phyloP scores from a whole-genome alignment of 2,113 vertebrate species.

The Scopus umbretta region DNA sequence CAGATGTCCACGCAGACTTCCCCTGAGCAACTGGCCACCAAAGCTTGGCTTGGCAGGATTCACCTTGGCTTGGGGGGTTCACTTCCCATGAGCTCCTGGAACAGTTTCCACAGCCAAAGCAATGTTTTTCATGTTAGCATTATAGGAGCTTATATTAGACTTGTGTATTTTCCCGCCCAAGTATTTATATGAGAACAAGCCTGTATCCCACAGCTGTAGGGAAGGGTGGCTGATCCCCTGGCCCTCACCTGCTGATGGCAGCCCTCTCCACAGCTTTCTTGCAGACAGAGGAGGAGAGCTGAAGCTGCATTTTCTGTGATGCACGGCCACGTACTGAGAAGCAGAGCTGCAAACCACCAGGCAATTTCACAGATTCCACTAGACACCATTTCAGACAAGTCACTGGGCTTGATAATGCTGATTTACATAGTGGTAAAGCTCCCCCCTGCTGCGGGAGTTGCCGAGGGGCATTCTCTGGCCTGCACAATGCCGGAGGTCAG shows the following conservation, averaged over 20 bases:
- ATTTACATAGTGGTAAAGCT: conserved; percentile 3
- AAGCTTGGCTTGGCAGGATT: background rate
- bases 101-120: background rate
- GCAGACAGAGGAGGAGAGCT: background rate
- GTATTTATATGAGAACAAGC: background rate
- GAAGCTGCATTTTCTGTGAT: background rate
- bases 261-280: background rate
- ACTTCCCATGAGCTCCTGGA: background rate
- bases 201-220: too few species aligned
- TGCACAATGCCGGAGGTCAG: background rate
- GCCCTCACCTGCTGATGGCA: background rate
- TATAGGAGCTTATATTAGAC: background rate
- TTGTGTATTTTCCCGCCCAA: background rate
- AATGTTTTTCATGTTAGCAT: accelerated
- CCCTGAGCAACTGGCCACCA: background rate
- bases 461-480: background rate
- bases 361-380: background rate
- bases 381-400: background rate
- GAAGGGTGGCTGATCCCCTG: background rate
- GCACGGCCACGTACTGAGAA: background rate
- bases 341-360: background rate
- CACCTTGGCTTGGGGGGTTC: background rate
- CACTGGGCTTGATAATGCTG: background rate
- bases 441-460: background rate
- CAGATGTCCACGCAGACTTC: background rate